Base-by-base conservation (phyloP, 1,140 invertebrate species). In the Lepidurus apus region DNA sequence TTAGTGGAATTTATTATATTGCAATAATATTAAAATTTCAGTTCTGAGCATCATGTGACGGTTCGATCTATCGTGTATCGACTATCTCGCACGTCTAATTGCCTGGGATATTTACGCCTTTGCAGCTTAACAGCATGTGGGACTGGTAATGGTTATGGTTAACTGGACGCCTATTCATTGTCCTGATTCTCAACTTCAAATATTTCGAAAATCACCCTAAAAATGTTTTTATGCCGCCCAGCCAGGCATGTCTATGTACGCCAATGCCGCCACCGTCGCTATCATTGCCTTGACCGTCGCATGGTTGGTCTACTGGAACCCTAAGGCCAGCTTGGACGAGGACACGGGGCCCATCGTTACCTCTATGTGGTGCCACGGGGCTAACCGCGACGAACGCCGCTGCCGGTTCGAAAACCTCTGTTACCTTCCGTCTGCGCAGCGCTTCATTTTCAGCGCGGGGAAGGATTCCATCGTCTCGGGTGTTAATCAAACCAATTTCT, bases 381-480 rank as follows among this genome's bases (percentile, higher is more conserved):
- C 53, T 21, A 65, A 65, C 53, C 53, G 53, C 53, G 53, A 65
- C 21, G 53, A 65, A 17, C 53, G 53, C 13, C 53, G 53, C 53
- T 65, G 53, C 21, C 53, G 53, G 17, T 65, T 65, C 53, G 53
- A 65, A 17, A 65, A 65, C 53, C 53, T 65, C 53, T 65, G 53
- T 65, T 65, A 65, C n/a, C 53, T 65, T 7, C 53, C 53, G 8
- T 65, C 53, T 9, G 0, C 7, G 6, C 17, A 65, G 53, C 53
- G 53, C 21, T 65, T 65, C 53, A 65, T 65, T 13, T 65, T 65
- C 53, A 65, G 53, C n/a, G 53, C 53, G 6, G 53, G 53, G 53
- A 13, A 13, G 13, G 21, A 13, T 65, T 65, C 53, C 53, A 21
- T 65, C 21, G 53, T 65, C 21, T 9, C 53, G 13, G 53, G 53